Evolutionary conservation across 2,113 vertebrate genomes (phyloP), one percentile per base, ranked within the genome.

Genomic region (Arothron firmamentum): DNA sequence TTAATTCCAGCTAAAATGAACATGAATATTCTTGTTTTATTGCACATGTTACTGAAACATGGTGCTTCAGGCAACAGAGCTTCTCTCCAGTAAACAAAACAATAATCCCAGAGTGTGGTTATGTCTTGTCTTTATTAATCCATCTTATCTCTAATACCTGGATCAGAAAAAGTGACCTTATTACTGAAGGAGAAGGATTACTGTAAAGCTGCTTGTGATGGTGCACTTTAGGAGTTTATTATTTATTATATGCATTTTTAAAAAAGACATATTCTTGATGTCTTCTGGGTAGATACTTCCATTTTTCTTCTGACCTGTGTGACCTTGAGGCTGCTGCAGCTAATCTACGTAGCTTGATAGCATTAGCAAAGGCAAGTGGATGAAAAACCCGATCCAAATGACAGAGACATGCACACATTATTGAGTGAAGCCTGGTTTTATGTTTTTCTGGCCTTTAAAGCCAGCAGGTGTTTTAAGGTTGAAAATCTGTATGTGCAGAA

Each of bases 61-160:
- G 17, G 52, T n/a, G 17, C 21, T 49, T 8, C 64, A 52, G 7
- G 65, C 56, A 54, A 61, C 47, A 28, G 61, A 77, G 64, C 56
- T 75, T 74, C 51, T 70, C 9, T 77, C 62, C 52, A 84, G 64
- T 86, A 88, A 90, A 89, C 73, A 83, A 74, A 28, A 69, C 58
- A 20, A 62, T 70, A 60, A 84, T 74, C 78, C 58, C 54, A 56
- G 9, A 73, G 20, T 46, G 51, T 67, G 54, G 52, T 65, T 70
- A 31, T 88, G 77, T 82, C 76, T 54, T 62, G 28, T 77, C 50
- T 62, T 28, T 67, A 70, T 74, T 87, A 86, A 87, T 86, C 83
- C 74, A 46, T 79, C 53, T 77, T 72, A 87, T 76, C 65, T 59
- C 64, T 86, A 82, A 87, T 82, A 75, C 71, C 79, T 81, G 76